Base-by-base conservation (phyloP, 1,140 invertebrate genomes). In the Trissolcus basalis region DNA sequence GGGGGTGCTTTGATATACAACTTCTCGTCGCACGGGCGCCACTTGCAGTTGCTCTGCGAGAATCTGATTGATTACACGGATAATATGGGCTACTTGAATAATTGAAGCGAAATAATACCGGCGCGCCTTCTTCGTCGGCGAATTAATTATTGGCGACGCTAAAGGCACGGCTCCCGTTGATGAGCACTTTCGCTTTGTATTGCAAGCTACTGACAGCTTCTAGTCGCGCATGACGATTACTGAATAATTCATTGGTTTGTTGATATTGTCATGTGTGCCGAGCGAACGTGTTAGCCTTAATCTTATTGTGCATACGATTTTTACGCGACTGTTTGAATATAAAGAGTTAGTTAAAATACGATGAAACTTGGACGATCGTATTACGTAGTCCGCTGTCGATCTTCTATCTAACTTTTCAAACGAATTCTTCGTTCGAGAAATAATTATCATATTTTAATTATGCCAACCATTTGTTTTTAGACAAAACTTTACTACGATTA, bases 61-160 rank as follows among this genome's bases (percentile, higher is more conserved):
- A 77, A 63, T 80, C 80, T 82, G 81, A 84, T 84, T 84, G 82
- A 84, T 84, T 79, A 80, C 79, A 80, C 67, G 77, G 73, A 80
- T 83, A 82, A 82, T 82, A 77, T 77, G 72, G 75, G 77, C 78
- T 79, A 81, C 80, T 81, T 81, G 79, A 82, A 83, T 85, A 81
- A 85, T 82, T 81, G 73, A 85, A 76, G 78, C 63, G 80, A 80
- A 82, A 81, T 81, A 81, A 81, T 78, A 71, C 77, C 53, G 77
- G 75, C 64, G 70, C 78, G 44, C 64, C 73, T 73, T 77, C 60
- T 65, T 77, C 44, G 68, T 0, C 48, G 53, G 14, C 56, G 68
- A 80, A 80, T 80, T 80, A 80, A 80, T 80, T 77, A 75, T 77
- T 73, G 56, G 51, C 65, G 58, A 54, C 64, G 70, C 70, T 68